A percentile compares a stretch with the other conserved stretches of the same genome.
Conservation (phyloP, 2,888 invertebrate genomes). For the Hetaerina titia region DNA sequence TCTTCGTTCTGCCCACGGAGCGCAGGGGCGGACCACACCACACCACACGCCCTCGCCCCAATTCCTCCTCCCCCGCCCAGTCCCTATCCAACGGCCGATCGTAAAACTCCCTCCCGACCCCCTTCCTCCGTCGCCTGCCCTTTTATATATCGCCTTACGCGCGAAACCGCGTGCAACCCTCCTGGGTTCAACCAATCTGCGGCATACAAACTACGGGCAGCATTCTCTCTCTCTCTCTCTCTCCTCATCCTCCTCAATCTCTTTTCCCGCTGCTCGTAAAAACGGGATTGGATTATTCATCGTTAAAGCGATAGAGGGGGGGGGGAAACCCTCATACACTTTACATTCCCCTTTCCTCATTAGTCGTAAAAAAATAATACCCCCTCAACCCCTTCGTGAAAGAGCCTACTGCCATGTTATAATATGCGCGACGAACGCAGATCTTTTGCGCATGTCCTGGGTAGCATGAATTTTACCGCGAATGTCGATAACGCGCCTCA, state of each 20-base stretch:
- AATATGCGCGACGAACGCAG: neutral
- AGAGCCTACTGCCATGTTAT: neutral
- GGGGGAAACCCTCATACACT: neutral
- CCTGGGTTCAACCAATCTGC: neutral
- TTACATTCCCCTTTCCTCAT: conserved; percentile 10
- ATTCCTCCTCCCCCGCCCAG: neutral
- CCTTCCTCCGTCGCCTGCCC: neutral
- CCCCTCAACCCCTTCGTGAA: neutral
- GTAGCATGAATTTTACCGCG: too few species aligned
- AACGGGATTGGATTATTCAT: conserved; percentile 32
- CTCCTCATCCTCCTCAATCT: neutral
- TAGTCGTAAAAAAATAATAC: conserved; percentile 11
- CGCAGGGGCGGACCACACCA: neutral
- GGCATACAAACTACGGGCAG: neutral
- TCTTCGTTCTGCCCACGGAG: too few species aligned
- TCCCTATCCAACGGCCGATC: neutral
- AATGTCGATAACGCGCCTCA: too few species aligned
- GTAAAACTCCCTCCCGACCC: neutral
- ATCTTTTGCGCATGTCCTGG: neutral
- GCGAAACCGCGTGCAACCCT: neutral
- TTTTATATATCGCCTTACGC: neutral
- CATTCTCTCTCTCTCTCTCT: neutral
- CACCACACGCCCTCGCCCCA: neutral
- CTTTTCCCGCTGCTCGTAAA: neutral
- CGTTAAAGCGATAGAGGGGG: neutral